phyloP scores from a whole-genome alignment of 2,888 invertebrate species.

The Bimastos eiseni region DNA sequence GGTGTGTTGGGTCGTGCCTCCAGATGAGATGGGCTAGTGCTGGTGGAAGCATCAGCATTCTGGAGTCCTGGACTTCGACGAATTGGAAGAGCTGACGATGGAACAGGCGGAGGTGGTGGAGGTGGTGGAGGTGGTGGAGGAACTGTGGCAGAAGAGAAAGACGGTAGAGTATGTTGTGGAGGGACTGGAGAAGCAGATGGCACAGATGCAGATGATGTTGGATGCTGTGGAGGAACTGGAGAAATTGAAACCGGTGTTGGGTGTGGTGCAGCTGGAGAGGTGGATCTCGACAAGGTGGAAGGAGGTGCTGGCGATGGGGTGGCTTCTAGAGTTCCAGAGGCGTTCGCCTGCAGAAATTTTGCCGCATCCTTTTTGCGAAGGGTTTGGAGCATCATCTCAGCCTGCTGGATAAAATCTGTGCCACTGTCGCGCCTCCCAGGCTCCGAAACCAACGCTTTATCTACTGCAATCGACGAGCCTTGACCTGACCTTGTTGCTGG shows the following conservation, averaged over 20 bases:
- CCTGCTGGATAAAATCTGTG: not conserved
- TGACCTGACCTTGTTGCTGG: not conserved
- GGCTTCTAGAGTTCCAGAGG: not conserved
- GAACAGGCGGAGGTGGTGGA: not conserved
- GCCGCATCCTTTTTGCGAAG: not conserved
- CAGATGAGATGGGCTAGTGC: not conserved
- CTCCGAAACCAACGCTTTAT: not conserved
- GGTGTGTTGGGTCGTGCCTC: not conserved
- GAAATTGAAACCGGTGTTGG: too few species aligned
- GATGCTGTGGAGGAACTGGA: not conserved
- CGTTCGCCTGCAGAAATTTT: not conserved
- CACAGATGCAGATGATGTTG: not conserved
- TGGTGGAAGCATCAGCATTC: not conserved
- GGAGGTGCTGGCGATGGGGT: not conserved
- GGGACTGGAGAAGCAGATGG: not conserved
- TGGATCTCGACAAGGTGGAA: not conserved
- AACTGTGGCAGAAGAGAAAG: not conserved
- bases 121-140: conserved; percentile 3
- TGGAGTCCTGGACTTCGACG: not conserved
- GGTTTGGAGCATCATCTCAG: not conserved
- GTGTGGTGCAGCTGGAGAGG: too few species aligned
- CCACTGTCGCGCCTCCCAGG: not conserved
- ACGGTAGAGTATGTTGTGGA: not conserved
- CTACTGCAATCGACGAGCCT: not conserved
- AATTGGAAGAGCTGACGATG: not conserved